Percentiles rank a stretch among this genome's conserved stretches.
Conservation (phyloP, 64 coral and sea anemone species). For the Actinia equina region DNA sequence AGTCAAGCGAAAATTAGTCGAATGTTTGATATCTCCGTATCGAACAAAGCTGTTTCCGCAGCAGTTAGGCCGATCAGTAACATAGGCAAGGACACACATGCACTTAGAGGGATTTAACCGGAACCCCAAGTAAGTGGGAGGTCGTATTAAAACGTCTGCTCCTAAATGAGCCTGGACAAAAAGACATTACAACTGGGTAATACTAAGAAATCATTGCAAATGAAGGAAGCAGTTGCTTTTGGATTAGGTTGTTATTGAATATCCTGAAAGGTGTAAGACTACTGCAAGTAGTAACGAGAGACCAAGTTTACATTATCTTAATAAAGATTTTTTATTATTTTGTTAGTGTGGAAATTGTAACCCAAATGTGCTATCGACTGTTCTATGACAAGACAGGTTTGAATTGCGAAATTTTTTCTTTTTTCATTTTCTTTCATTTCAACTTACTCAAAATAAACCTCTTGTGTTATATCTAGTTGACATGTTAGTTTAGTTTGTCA, state of each 20-base stretch:
- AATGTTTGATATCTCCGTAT: conserved; percentile 21
- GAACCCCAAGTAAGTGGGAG: conserved; percentile 28
- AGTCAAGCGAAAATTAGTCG: conserved; percentile 24
- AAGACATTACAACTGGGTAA: neutral
- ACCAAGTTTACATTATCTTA: neutral
- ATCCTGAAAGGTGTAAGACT: neutral
- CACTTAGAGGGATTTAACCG: conserved; percentile 22
- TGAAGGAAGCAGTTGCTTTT: neutral
- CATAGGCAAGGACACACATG: conserved; percentile 3
- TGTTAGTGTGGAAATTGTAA: neutral
- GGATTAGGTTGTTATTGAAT: neutral
- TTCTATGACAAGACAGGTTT: no score
- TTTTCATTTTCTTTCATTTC: neutral
- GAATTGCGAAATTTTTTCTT: neutral
- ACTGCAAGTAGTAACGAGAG: neutral
- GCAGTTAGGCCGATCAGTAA: conserved; percentile 1
- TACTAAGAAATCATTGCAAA: neutral
- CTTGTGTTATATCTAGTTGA: neutral
- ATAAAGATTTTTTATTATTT: neutral
- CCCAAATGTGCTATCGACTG: neutral
- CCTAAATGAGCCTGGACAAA: neutral
- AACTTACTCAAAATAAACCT: neutral
- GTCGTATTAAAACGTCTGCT: conserved; percentile 18
- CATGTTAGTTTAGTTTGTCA: neutral
- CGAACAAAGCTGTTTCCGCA: conserved; percentile 16